phyloP scores from a whole-genome alignment of 1,140 invertebrate species.

The Paramacrobiotus metropolitanus region DNA sequence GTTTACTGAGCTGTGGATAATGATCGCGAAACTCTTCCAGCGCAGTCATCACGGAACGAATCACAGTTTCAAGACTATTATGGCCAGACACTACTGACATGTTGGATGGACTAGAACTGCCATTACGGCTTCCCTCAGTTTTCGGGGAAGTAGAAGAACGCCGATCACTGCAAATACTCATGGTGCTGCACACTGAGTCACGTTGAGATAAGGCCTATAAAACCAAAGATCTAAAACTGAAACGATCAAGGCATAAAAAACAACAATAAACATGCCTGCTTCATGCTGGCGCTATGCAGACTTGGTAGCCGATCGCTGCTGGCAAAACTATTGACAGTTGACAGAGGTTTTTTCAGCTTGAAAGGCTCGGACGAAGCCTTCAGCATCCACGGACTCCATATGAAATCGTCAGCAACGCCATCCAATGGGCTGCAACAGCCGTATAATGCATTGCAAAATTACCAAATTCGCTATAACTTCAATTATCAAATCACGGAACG shows the following conservation, averaged over 20 bases:
- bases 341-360: no score
- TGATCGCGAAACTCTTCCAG: slow-evolving; percentile 29
- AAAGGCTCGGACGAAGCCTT: not conserved
- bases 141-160: not conserved
- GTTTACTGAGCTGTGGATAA: slow-evolving; percentile 23
- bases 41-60: slow-evolving; percentile 17
- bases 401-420: slow-evolving; percentile 18
- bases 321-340: no score
- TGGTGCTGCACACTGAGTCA: not conserved
- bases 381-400: slow-evolving; percentile 3
- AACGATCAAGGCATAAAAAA: no score
- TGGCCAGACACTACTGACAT: not conserved
- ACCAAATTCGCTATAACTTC: no score
- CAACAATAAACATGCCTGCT: no score
- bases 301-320: no score
- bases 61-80: slow-evolving; percentile 18
- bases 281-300: no score
- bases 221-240: no score
- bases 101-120: not conserved
- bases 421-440: slow-evolving; percentile 20
- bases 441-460: slow-evolving; percentile 3
- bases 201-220: not conserved
- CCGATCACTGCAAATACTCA: not conserved
- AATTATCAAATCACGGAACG: not conserved
- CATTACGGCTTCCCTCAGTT: not conserved